A percentile compares a stretch with the other conserved stretches of the same genome.
Evolutionary conservation across 2,888 invertebrate genomes (phyloP).

Genomic region (Spilarctia lutea): DNA sequence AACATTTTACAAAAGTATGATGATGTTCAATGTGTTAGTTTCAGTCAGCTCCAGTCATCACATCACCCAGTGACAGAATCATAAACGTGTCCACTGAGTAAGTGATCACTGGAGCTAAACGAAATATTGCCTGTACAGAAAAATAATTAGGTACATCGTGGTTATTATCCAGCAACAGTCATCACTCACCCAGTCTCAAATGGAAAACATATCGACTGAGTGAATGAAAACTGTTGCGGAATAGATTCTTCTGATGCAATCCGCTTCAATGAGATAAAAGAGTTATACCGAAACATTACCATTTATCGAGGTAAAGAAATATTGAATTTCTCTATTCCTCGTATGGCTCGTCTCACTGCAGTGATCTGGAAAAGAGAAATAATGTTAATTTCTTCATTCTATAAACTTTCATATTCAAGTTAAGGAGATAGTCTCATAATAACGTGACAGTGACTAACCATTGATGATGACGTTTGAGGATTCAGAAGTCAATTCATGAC

Average conservation of each 20-base stretch:
- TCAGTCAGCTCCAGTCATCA: slow-evolving; percentile 19
- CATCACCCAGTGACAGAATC: slow-evolving; percentile 29
- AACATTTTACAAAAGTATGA: too few species aligned
- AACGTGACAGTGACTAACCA: not conserved
- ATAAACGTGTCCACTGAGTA: slow-evolving; percentile 25
- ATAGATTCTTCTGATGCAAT: not conserved
- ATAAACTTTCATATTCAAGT: not conserved
- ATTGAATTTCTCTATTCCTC: not conserved
- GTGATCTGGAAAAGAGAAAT: not conserved
- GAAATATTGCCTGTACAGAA: not conserved
- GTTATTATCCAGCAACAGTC: not conserved
- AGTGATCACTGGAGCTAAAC: slow-evolving; percentile 18
- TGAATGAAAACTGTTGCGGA: slow-evolving; percentile 1
- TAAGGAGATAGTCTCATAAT: not conserved
- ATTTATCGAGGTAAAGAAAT: too few species aligned
- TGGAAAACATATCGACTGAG: slow-evolving; percentile 43
- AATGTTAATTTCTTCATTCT: not conserved
- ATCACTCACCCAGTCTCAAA: not conserved
- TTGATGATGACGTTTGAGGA: not conserved
- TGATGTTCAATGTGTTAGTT: too few species aligned
- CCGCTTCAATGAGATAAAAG: accelerated
- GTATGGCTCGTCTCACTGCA: not conserved
- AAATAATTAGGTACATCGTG: too few species aligned
- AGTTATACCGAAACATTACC: too few species aligned
- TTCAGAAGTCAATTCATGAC: not conserved